phyloP scores from a whole-genome alignment of 1,140 invertebrate species.

The Drosophila willistoni region DNA sequence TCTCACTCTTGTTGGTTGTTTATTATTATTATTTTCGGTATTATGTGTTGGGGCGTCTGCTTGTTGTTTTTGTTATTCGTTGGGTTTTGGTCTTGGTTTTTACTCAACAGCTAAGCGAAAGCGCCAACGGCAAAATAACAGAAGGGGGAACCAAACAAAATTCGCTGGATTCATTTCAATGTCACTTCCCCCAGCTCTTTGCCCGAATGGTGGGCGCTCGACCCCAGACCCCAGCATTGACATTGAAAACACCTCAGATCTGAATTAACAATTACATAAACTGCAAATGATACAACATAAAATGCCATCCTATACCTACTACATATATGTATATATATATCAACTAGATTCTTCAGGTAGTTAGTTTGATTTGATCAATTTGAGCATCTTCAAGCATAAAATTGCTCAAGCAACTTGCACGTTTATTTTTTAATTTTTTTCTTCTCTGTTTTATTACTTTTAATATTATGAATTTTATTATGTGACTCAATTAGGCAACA shows the following conservation, averaged over 20 bases:
- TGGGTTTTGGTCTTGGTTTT: slow-evolving; percentile 14
- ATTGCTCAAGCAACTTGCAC: slow-evolving; percentile 41
- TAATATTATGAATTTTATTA: slow-evolving; percentile 42
- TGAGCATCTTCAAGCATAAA: slow-evolving; percentile 53
- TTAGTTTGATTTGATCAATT: slow-evolving; percentile 21
- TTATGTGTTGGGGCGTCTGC: slow-evolving; percentile 3
- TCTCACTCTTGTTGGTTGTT: slow-evolving; percentile 17
- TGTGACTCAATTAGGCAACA: slow-evolving; percentile 50
- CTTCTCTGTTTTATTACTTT: slow-evolving; percentile 22
- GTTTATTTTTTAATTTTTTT: background rate
- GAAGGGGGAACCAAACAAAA: background rate
- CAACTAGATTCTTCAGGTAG: slow-evolving; percentile 2
- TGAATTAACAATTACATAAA: slow-evolving; percentile 7
- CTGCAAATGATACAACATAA: background rate
- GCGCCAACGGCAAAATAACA: slow-evolving; percentile 39
- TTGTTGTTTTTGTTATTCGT: slow-evolving; percentile 2
- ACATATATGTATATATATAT: too few relatives aligned
- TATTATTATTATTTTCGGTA: slow-evolving; percentile 3
- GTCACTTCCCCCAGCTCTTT: slow-evolving; percentile 24
- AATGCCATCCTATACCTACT: background rate
- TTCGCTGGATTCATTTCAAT: slow-evolving; percentile 23
- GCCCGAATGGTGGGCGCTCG: slow-evolving; percentile 7
- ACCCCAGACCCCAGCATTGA: slow-evolving; percentile 52
- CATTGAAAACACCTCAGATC: slow-evolving; percentile 47
- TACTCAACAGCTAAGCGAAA: slow-evolving; percentile 52